These are phyloP conservation scores for Apodemus sylvaticus DNA, from an alignment of 2,113 vertebrate genomes.

Conservation along the genomic window DNA sequence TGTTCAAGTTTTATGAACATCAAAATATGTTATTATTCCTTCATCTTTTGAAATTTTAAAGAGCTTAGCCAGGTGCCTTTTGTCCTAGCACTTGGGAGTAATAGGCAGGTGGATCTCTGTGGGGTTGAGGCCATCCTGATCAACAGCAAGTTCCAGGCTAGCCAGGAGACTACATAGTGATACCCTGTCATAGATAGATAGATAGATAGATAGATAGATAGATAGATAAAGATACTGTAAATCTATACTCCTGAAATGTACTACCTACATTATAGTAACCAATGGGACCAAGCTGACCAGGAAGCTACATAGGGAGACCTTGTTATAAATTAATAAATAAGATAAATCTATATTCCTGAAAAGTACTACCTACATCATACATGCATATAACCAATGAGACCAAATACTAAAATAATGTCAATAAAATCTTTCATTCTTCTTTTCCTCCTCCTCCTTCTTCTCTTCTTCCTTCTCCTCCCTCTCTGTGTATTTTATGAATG, in stretches of 20 bases:
- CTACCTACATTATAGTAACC: neutral
- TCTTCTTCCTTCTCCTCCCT: neutral
- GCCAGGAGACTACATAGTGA: neutral
- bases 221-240: neutral
- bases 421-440: neutral
- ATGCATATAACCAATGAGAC: neutral
- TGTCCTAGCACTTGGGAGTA: neutral
- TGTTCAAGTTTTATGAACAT: conserved; percentile 39
- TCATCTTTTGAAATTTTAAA: neutral
- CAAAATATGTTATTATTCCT: neutral
- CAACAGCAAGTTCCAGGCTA: neutral
- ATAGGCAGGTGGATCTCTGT: neutral
- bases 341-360: neutral
- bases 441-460: too few relatives aligned
- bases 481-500: too few relatives aligned
- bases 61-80: neutral
- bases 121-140: neutral
- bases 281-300: neutral
- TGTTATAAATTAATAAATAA: too few relatives aligned
- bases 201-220: neutral
- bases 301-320: neutral
- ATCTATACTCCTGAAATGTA: neutral
- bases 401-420: conserved; percentile 2
- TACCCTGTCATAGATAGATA: neutral
- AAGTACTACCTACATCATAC: neutral